Evolutionary conservation across 1,140 invertebrate species (phyloP).

Genomic region (Drosophila melanica): DNA sequence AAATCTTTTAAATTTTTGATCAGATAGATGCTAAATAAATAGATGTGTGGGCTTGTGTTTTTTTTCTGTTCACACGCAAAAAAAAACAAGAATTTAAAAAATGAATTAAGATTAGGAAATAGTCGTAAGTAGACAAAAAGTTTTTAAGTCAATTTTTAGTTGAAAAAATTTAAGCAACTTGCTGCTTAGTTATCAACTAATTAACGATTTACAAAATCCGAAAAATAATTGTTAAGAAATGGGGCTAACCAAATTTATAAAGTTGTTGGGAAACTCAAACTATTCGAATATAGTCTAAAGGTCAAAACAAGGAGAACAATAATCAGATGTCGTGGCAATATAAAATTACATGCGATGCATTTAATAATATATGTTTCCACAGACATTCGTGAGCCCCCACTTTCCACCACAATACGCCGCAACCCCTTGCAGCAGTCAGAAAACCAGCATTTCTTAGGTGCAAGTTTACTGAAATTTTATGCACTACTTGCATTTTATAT

Average conservation of each 20-base stretch:
- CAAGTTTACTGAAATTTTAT: constrained; percentile 38
- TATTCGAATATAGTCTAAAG: background rate
- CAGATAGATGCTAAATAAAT: background rate
- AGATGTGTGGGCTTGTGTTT: too few species aligned
- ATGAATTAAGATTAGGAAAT: too few species aligned
- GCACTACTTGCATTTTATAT: constrained; percentile 32
- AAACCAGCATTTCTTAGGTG: background rate
- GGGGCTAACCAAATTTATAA: too few species aligned
- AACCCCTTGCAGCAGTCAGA: background rate
- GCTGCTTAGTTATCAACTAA: background rate
- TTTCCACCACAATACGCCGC: background rate
- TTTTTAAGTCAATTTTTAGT: too few species aligned
- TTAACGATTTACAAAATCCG: background rate
- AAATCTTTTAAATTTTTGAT: background rate
- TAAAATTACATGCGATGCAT: background rate
- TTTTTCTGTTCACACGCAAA: too few species aligned
- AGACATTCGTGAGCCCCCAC: background rate
- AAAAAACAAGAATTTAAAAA: background rate
- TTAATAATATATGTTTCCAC: background rate
- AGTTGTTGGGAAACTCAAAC: background rate
- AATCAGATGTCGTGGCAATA: background rate
- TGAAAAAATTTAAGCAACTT: background rate
- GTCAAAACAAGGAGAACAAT: background rate
- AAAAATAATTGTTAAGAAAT: background rate
- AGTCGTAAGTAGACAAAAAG: too few species aligned